Evolutionary conservation across 2,888 invertebrate species (phyloP).

Genomic region (Platycheirus albimanus): DNA sequence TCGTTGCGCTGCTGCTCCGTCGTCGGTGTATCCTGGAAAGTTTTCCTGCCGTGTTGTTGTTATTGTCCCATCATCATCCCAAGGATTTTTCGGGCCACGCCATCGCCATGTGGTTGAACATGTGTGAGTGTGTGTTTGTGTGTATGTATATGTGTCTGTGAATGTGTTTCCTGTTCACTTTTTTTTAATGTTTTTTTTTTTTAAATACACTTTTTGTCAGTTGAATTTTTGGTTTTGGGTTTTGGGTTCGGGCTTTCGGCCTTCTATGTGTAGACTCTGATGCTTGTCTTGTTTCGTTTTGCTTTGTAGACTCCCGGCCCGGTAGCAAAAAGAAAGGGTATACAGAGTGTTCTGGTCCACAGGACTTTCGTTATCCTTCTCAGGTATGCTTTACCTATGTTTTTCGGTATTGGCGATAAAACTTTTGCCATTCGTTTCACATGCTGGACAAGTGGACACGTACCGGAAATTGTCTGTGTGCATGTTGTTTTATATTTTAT

Average conservation of each 20-base stretch:
- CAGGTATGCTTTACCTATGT: constrained; percentile 73
- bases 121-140: not conserved
- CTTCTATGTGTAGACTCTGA: constrained; percentile 38
- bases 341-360: constrained; percentile 56
- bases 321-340: too few relatives aligned
- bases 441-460: constrained; percentile 71
- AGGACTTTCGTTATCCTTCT: constrained; percentile 70
- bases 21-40: constrained; percentile 46
- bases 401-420: constrained; percentile 70
- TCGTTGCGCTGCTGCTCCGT: constrained; percentile 29
- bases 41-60: constrained; percentile 46
- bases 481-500: constrained; percentile 63
- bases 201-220: constrained; percentile 36
- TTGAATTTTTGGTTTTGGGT: constrained; percentile 52
- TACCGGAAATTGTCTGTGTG: constrained; percentile 72
- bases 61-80: constrained; percentile 39
- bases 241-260: constrained; percentile 15
- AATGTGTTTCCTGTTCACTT: constrained; percentile 32
- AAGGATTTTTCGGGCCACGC: constrained; percentile 14
- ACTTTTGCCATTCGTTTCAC: constrained; percentile 73
- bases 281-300: constrained; percentile 53
- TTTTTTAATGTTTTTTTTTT: not conserved
- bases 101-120: constrained; percentile 7
- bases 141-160: constrained; percentile 2
- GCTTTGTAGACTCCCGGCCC: constrained; percentile 46